phyloP scores from a whole-genome alignment of 2,797 vertebrate genomes.

The Chaunax sp. region DNA sequence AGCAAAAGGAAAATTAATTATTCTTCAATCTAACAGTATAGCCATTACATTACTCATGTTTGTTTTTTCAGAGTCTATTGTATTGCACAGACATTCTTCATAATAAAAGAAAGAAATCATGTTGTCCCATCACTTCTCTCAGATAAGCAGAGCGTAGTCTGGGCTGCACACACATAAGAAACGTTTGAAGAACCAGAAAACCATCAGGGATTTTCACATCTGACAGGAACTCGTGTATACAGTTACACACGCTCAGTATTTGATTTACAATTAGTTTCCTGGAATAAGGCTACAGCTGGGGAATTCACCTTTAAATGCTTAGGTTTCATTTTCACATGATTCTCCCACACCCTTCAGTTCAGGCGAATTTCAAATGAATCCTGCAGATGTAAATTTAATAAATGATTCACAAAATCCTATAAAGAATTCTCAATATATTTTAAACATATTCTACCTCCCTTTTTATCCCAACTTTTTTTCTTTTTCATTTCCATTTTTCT shows the following conservation, averaged over 20 bases:
- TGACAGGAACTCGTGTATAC: conserved; percentile 69
- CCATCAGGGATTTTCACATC: conserved; percentile 68
- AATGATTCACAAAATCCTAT: not conserved
- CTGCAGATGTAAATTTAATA: not conserved
- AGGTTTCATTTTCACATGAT: conserved; percentile 84
- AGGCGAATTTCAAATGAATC: conserved; percentile 49
- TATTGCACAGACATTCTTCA: conserved; percentile 74
- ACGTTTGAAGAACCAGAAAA: conserved; percentile 24
- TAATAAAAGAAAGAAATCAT: conserved; percentile 76
- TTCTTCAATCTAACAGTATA: too few relatives aligned
- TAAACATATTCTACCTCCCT: not conserved
- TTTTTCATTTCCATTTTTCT: too few relatives aligned
- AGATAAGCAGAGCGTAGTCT: not conserved
- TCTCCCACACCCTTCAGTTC: conserved; percentile 63
- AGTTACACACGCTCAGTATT: conserved; percentile 46
- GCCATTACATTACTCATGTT: conserved; percentile 56
- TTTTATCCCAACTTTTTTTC: not conserved
- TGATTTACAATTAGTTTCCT: conserved; percentile 78
- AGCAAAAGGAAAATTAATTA: too few relatives aligned
- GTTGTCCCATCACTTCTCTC: conserved; percentile 11
- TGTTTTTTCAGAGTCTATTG: conserved; percentile 73
- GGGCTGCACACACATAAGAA: not conserved
- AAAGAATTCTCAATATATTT: too few relatives aligned
- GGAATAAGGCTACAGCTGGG: conserved; percentile 82
- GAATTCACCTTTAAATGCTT: conserved; percentile 79